Evolutionary conservation across 2,113 vertebrate genomes (phyloP).

Genomic region (Chaetodon trifascialis): DNA sequence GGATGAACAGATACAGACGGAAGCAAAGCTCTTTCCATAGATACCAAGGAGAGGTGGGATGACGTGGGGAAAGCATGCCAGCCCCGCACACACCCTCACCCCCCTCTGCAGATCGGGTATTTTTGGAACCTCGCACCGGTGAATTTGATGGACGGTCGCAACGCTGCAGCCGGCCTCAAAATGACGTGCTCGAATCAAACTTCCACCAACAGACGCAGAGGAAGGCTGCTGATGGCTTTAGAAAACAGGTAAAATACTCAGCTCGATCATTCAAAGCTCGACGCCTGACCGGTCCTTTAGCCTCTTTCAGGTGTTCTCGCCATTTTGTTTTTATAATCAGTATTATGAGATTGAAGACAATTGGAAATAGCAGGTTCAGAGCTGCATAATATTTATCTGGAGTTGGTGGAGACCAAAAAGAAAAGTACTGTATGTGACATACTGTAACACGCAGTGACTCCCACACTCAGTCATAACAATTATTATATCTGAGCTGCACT

Average conservation of each 20-base stretch:
- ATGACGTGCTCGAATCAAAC: background rate
- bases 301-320: background rate
- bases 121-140: conserved; percentile 20
- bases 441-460: too few relatives aligned
- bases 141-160: conserved; percentile 15
- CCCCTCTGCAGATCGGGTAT: conserved; percentile 8
- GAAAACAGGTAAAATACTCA: background rate
- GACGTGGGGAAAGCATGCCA: background rate
- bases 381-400: too few relatives aligned
- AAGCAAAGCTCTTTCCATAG: conserved; percentile 32
- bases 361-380: background rate
- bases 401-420: too few relatives aligned
- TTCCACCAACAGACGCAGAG: background rate
- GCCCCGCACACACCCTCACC: conserved; percentile 9
- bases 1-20: conserved; percentile 56
- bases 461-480: too few relatives aligned
- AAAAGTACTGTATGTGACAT: too few relatives aligned
- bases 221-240: conserved; percentile 10
- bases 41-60: conserved; percentile 19
- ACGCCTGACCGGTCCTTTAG: background rate
- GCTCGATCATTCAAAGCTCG: too few relatives aligned
- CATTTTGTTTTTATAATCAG: background rate
- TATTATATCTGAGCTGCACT: too few relatives aligned
- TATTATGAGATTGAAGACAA: background rate
- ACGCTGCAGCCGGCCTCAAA: conserved; percentile 1